Base-by-base conservation (phyloP, 1,140 invertebrate genomes). In the Nasonia giraulti region DNA sequence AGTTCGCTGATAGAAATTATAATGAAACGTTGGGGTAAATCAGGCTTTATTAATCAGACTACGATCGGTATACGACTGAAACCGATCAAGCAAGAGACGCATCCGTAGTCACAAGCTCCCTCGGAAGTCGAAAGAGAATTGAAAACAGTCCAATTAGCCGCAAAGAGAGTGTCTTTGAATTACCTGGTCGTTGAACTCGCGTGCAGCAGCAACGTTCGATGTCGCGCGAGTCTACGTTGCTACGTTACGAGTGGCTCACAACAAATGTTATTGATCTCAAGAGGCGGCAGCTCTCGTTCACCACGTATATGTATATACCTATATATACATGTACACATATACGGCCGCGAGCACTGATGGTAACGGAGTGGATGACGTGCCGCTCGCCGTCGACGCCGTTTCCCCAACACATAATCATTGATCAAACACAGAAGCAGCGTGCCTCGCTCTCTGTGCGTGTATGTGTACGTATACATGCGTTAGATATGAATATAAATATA, bases 181-280 rank as follows among this genome's bases (percentile, higher is more conserved):
- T 68, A 77, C 44, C 55, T 77, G 83, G 83, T 84, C 83, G 76
- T 75, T 69, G 83, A 80, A 82, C 75, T 77, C 62, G 14, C 7
- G 44, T 12, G 62, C 23, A 74, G 4, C 33, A 37, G 33, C 33
- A 37, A 37, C 33, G 4, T 3, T 37, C 33, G 40, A 77, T 27
- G 27, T 77, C 40, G 44, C 37, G 66, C 2, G 20, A 31, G 27
- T 69, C 73, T 55, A 86, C 79, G 90, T 91, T 91, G 90, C 90
- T 90, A 90, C 47, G 90, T 73, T 89, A 91, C 90, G 83, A 66
- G 82, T 86, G 84, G 86, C 87, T 88, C 89, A 91, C 79, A 91
- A 91, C 90, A 91, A 90, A 90, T 87, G 85, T 87, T 91, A 91
- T 91, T 88, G 90, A 91, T 89, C 75, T 85, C 81, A 44, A 85